Base-by-base conservation (phyloP, 2,888 invertebrate genomes). In the Stegana nigrithorax region DNA sequence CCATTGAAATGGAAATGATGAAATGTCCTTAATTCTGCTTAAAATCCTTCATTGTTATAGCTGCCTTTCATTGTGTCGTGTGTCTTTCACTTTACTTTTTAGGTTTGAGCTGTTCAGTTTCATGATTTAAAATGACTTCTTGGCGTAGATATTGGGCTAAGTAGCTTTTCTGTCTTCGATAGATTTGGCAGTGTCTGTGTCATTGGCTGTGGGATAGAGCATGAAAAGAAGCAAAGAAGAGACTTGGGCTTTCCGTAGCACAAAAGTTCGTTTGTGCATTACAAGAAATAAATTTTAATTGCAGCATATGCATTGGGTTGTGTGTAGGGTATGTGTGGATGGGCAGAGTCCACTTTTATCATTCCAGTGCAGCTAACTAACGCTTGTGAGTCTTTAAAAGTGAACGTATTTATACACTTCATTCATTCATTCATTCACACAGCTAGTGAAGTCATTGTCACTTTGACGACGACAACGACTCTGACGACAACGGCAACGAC, bases 1-100 rank as follows among this genome's bases (percentile, higher is more conserved):
- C 42, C 47, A 68, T 72, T 72, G 59, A 67, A 73, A 78, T 68
- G 68, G 63, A 68, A 78, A 71, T 73, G 68, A 66, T 68, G 66
- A 76, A 78, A 79, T 71, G 78, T 74, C 74, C 79, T 80, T 80
- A 79, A 80, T 75, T 74, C 78, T 64, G 65, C 78, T 72, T 70
- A 75, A 75, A 75, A 65, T 60, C 60, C 59, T 44, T 51, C 57
- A 42, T 58, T 53, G 59, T 50, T 50, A 42, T 7, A 42, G 26
- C 12, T 66, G 60, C 79, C 74, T 75, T 59, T 79, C 57, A 57
- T 59, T 59, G 71, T 27, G 17, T 53, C 14, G 17, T 45, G 12
- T 17, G 47, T 14, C 45, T 19, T 45, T 59, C 21, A 19, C 32
- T 26, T 39, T 39, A 14, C 17, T 39, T 10, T 39, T 39, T 5